phyloP scores from a whole-genome alignment of 2,113 vertebrate genomes.

The Dermatemys mawii region DNA sequence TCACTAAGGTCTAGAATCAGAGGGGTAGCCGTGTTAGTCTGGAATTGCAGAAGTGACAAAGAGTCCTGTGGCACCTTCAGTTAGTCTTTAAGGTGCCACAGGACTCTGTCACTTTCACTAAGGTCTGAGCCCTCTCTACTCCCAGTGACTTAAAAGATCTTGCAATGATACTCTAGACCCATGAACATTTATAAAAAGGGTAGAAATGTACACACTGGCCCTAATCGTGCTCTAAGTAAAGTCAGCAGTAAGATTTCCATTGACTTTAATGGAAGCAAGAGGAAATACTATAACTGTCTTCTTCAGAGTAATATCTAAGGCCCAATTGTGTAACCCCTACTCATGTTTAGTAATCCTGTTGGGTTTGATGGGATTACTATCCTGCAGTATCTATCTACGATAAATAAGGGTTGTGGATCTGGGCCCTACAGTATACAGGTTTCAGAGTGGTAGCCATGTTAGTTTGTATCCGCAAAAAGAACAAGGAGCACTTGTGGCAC shows the following conservation, averaged over 20 bases:
- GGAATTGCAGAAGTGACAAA: too few relatives aligned
- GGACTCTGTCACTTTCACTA: too few relatives aligned
- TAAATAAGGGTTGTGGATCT: background rate
- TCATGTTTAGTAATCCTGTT: background rate
- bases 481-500: too few relatives aligned
- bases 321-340: background rate
- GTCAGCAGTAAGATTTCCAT: background rate
- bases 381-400: background rate
- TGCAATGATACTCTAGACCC: background rate
- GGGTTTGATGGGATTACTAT: background rate
- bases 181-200: background rate
- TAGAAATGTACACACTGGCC: background rate
- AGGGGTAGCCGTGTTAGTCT: too few relatives aligned
- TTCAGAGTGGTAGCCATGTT: too few relatives aligned
- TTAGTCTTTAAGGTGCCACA: too few relatives aligned
- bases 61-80: too few relatives aligned
- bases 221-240: background rate
- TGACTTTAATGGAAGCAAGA: background rate
- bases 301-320: background rate
- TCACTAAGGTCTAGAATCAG: background rate
- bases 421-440: accelerated
- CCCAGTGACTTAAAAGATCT: background rate
- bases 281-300: background rate
- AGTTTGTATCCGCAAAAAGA: too few relatives aligned
- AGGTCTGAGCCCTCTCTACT: background rate